Evolutionary conservation across 2,797 vertebrate genomes (phyloP).

Genomic region (Orestias chungarensis): DNA sequence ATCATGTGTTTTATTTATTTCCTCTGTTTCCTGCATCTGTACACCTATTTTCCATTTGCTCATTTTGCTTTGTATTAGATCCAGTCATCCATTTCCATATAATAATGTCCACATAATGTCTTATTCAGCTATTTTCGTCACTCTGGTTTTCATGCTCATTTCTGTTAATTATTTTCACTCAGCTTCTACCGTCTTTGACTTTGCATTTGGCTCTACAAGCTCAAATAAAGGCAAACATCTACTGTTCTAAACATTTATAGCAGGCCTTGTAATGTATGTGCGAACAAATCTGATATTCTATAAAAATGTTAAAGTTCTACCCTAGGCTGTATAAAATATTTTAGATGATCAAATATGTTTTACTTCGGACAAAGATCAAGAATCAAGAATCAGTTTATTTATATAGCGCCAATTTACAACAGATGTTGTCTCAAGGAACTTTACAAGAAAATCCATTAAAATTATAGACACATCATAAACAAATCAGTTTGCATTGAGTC

Average conservation of each 20-base stretch:
- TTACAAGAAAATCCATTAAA: too few relatives aligned
- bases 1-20: not conserved
- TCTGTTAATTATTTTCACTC: not conserved
- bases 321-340: not conserved
- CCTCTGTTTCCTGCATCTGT: not conserved
- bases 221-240: not conserved
- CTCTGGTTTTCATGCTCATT: too few relatives aligned
- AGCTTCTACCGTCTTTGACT: not conserved
- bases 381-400: too few relatives aligned
- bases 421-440: too few relatives aligned
- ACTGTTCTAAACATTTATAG: not conserved
- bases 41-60: not conserved
- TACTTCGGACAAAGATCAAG: not conserved
- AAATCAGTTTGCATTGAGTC: too few relatives aligned
- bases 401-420: too few relatives aligned
- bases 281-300: not conserved
- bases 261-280: not conserved
- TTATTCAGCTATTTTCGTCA: not conserved
- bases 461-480: too few relatives aligned
- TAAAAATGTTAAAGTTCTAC: not conserved
- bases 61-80: not conserved
- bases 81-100: not conserved
- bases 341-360: not conserved
- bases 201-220: not conserved
- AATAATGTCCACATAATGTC: too few relatives aligned